Conservation (phyloP, 2,888 invertebrate species). For the Hecatera dysodea region DNA sequence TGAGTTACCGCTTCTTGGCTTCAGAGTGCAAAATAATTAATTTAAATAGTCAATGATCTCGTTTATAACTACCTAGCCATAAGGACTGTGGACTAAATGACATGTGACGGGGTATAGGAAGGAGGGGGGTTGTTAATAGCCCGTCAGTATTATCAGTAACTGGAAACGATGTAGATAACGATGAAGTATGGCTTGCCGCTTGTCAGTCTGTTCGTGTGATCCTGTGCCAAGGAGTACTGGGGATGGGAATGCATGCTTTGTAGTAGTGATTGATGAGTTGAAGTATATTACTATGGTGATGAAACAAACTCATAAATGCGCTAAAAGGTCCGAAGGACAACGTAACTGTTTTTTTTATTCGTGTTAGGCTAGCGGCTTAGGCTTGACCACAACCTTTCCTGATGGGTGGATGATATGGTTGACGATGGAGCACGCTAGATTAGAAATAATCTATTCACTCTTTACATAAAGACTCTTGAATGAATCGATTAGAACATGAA, state of each 20-base stretch:
- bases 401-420: no score
- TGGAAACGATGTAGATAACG: conserved; percentile 71
- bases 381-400: no score
- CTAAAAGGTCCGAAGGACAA: no score
- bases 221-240: conserved; percentile 19
- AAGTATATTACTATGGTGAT: no score
- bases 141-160: conserved; percentile 66
- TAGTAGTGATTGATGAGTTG: neutral
- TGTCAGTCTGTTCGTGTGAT: conserved; percentile 46
- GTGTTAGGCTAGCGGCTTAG: no score
- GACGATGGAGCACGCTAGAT: no score
- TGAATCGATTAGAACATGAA: no score
- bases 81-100: conserved; percentile 38
- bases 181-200: conserved; percentile 63
- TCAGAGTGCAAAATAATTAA: conserved; percentile 32
- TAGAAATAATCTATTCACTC: no score
- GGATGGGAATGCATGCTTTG: neutral
- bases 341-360: no score
- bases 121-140: conserved; percentile 56
- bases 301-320: no score
- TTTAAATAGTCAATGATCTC: conserved; percentile 60
- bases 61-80: conserved; percentile 42
- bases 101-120: conserved; percentile 9
- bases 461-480: no score
- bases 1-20: neutral